Evolutionary conservation across 2,797 vertebrate genomes (phyloP), one percentile per base, ranked within the genome.

Genomic region (Darevskia nairensis): DNA sequence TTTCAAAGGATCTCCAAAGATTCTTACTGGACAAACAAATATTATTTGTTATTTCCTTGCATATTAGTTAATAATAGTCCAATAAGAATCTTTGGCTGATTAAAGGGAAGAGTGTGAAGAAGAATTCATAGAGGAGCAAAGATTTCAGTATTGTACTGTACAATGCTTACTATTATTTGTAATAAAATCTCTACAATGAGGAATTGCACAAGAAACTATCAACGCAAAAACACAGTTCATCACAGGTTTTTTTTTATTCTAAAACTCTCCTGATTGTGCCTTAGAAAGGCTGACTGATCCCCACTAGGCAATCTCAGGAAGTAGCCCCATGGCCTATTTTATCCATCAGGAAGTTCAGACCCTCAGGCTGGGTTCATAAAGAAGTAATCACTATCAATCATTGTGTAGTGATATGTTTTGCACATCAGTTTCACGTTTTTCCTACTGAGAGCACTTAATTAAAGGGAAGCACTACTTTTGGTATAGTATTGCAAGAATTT

Each of bases 281-380:
- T 96, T 95, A 93, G 74, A 80, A 96, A 94, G 91, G 94, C 95
- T 93, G 96, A 96, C 79, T 92, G 95, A 96, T 97, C 97, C 93
- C 96, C 95, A 88, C 92, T 90, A 97, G 97, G 97, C 95, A 92
- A 84, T 94, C 97, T 98, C 98, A 98, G 98, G 98, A 99, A 98
- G 97, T 96, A 92, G 94, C 96, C 97, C 97, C 95, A 95, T 81
- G 96, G 97, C 96, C 96, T 95, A 95, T 95, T 96, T 94, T 96
- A 97, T 97, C 96, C 96, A 96, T 95, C 96, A 98, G 96, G 97
- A 98, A 98, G 98, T 97, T 97, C 96, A 98, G 96, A 97, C 97
- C 96, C 97, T 97, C 96, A 98, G 98, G 97, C 97, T 97, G 97
- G 97, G 97, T 98, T 97, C 97, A 97, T 98, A 97, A 98, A 98